These are phyloP conservation scores for Harpalus rubripes DNA, from an alignment of 2,888 invertebrate genomes.

Conservation along the genomic window DNA sequence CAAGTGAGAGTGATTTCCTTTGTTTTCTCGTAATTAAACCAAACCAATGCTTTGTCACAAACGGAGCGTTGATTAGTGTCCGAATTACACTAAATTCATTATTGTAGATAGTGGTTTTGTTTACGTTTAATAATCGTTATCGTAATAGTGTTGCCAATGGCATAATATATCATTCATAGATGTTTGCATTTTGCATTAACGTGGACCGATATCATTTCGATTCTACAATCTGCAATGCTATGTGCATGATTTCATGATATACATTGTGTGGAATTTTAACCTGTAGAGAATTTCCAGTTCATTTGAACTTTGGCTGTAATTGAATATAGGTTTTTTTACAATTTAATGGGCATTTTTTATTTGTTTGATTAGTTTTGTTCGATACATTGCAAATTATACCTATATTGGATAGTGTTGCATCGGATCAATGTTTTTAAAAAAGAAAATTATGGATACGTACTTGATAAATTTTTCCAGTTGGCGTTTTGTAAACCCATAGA, in stretches of 20 bases:
- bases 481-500: no score
- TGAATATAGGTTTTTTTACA: background rate
- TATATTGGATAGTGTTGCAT: background rate
- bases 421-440: background rate
- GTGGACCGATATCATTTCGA: background rate
- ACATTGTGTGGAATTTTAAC: background rate
- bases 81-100: conserved; percentile 30
- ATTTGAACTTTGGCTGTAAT: background rate
- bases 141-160: background rate
- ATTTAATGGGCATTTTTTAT: background rate
- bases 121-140: conserved; percentile 11
- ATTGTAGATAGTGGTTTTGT: conserved; percentile 17
- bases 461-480: no score
- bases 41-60: conserved; percentile 20
- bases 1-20: conserved; percentile 46
- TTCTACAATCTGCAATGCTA: background rate
- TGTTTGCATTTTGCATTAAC: conserved; percentile 4
- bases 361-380: background rate
- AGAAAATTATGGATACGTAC: background rate
- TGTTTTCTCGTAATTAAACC: conserved; percentile 38
- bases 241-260: background rate
- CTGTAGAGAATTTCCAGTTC: background rate
- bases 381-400: background rate
- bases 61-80: background rate
- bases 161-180: background rate